phyloP scores from a whole-genome alignment of 2,888 invertebrate species.

The Xanthorhoe designata region DNA sequence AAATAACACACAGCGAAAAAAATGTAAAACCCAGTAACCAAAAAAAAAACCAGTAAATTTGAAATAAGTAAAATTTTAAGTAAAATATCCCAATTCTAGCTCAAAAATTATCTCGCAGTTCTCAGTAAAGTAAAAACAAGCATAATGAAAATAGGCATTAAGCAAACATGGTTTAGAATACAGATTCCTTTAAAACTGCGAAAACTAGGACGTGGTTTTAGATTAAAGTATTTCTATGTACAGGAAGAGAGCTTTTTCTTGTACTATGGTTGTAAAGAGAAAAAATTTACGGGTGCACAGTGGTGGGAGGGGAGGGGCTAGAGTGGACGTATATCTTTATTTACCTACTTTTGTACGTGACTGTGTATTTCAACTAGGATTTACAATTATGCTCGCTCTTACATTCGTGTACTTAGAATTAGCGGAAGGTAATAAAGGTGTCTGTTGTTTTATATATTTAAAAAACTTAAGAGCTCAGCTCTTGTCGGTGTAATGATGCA shows the following conservation, averaged over 20 bases:
- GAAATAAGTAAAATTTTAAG: too few species aligned
- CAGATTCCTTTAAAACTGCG: conserved; percentile 18
- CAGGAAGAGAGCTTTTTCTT: conserved; percentile 74
- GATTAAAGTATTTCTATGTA: conserved; percentile 59
- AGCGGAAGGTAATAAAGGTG: conserved; percentile 18
- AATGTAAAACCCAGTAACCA: too few species aligned
- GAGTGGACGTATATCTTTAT: conserved; percentile 64
- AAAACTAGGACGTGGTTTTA: conserved; percentile 55
- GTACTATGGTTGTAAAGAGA: conserved; percentile 74
- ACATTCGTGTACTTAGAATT: conserved; percentile 20
- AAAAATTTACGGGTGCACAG: conserved; percentile 73
- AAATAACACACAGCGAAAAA: too few species aligned
- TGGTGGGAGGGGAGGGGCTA: conserved; percentile 34
- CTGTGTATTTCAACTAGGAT: conserved; percentile 55
- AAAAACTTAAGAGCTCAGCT: too few species aligned
- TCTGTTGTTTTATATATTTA: background rate
- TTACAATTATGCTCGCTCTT: conserved; percentile 35
- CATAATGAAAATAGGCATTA: background rate
- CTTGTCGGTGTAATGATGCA: too few species aligned
- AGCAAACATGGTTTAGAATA: conserved; percentile 6
- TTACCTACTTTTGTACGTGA: conserved; percentile 73
- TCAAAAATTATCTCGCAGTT: too few species aligned
- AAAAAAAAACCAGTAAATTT: too few species aligned
- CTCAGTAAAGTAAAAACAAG: background rate
- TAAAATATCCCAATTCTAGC: too few species aligned